Percentiles rank a stretch among this genome's conserved stretches.
These are phyloP conservation scores for Bimastos eiseni DNA, from an alignment of 2,888 invertebrate species.

Conservation along the genomic window DNA sequence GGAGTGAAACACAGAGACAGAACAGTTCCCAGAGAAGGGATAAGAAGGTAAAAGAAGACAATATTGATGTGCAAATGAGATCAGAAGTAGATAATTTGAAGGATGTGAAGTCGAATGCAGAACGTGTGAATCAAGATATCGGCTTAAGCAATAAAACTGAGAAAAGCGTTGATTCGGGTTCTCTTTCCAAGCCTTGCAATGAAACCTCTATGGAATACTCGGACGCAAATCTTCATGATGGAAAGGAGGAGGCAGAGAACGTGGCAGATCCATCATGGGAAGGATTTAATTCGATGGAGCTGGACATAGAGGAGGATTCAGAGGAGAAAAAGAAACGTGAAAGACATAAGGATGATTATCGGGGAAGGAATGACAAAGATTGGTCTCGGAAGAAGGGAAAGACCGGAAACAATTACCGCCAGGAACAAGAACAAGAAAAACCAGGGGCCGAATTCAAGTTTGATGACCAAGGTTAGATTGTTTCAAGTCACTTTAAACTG, in stretches of 20 bases:
- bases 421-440: neutral
- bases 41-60: neutral
- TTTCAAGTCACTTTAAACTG: neutral
- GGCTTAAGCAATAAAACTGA: neutral
- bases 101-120: neutral
- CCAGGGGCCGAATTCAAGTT: neutral
- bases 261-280: neutral
- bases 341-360: neutral
- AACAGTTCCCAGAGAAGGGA: conserved; percentile 1
- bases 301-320: neutral
- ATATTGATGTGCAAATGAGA: neutral
- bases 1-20: neutral
- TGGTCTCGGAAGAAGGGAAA: neutral
- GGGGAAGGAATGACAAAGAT: neutral
- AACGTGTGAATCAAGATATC: neutral
- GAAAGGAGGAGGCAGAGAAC: neutral
- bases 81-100: neutral
- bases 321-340: neutral
- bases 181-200: neutral
- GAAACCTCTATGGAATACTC: neutral
- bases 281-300: neutral
- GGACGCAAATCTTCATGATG: neutral
- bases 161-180: neutral
- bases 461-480: neutral
- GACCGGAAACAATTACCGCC: neutral